Evolutionary conservation across 1,140 invertebrate species (phyloP).

Genomic region (Medauroidea extradentata): DNA sequence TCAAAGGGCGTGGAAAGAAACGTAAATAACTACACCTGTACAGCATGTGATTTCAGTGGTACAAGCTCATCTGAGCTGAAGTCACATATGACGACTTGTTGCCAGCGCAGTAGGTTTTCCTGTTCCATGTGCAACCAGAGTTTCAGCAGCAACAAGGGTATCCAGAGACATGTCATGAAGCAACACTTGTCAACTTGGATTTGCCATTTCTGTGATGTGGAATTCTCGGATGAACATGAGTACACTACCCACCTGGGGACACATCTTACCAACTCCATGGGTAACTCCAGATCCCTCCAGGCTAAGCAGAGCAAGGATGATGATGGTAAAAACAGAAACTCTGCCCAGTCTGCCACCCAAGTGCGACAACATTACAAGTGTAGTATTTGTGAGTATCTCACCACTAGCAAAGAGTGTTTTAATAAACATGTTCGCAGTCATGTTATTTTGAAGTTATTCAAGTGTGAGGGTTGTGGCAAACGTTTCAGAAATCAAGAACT

Average conservation of each 20-base stretch:
- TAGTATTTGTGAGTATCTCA: conserved; percentile 7
- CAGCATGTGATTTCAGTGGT: background rate
- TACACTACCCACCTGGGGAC: conserved; percentile 7
- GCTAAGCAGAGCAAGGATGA: no score
- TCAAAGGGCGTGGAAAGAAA: no score
- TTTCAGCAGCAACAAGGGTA: conserved; percentile 3
- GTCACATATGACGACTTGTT: background rate
- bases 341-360: no score
- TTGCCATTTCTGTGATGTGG: conserved; percentile 10
- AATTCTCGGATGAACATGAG: conserved; percentile 11
- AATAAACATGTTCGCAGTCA: conserved; percentile 7
- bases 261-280: background rate
- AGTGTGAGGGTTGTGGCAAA: conserved; percentile 9
- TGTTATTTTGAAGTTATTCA: conserved; percentile 3
- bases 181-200: conserved; percentile 11
- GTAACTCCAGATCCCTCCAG: background rate
- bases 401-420: background rate
- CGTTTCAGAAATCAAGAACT: background rate
- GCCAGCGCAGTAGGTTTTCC: no score
- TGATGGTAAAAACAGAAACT: no score
- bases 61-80: background rate
- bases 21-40: no score
- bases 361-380: conserved; percentile 1
- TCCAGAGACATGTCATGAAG: conserved; percentile 9
- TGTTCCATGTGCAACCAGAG: conserved; percentile 9